Evolutionary conservation across 2,797 vertebrate genomes (phyloP), one percentile per base, ranked within the genome.

Genomic region (Eulemur rubriventer): DNA sequence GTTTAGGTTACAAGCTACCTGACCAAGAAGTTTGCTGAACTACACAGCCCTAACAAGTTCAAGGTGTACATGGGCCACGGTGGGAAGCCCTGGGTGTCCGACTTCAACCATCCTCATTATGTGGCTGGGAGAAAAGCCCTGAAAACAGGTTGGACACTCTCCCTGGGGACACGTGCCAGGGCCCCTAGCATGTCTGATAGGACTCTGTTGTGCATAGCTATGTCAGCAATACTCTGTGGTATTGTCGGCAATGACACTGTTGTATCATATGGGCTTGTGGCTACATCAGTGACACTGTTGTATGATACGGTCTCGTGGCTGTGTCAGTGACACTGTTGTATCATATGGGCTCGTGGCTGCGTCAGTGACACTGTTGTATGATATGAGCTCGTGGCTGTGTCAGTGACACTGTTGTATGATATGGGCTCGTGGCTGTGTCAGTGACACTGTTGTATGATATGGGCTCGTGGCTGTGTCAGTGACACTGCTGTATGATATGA

Each of bases 91-190:
- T 99, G 99, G 99, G 99, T 99, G n/a, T 99, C 99, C 18, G 99
- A 99, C 98, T 99, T 99, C 98, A 99, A 99, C 98, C 99, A 99
- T 94, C 99, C 99, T 0, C 99, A 99, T 97, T 99, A 99, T 97
- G 96, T 99, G 98, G 99, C 99, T 84, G 99, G 99, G 13, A 99
- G 99, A 88, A 99, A 98, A 96, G 99, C 99, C 93, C 99, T 99
- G 98, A 99, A 99, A 96, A 99, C 99, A 97, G 99, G 99, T 99
- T 22, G 96, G 98, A 91, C 11, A 0, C 6, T 1, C 33, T 13
- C 41, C 38, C 28, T 5, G 41, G 33, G 55, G 46, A 8, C 0
- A 2, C 33, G 4, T 1, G 20, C 65, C 33, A 11, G 59, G 59
- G 28, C 18, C 50, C 55, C 11, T 12, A 3, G 86, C 0, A 0